phyloP scores from a whole-genome alignment of 1,140 invertebrate species.

The Drosophila funebris region DNA sequence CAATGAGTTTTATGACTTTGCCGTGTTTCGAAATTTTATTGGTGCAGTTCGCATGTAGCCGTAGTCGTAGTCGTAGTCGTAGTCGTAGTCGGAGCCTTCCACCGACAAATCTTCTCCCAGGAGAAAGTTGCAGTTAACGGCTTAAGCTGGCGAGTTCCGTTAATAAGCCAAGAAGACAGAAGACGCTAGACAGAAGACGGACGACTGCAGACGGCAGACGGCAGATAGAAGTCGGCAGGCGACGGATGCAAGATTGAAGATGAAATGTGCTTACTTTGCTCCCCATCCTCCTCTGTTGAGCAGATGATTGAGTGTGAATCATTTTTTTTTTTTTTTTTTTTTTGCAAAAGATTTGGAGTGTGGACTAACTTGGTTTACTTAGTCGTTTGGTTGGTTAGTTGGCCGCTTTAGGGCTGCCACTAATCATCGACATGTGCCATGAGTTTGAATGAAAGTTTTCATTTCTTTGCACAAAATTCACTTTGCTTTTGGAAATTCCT shows the following conservation, averaged over 20 bases:
- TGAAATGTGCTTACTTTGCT: background rate
- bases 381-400: background rate
- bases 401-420: slow-evolving; percentile 13
- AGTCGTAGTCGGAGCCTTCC: background rate
- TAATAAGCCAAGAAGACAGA: slow-evolving; percentile 27
- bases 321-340: background rate
- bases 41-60: slow-evolving; percentile 12
- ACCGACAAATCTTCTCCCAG: background rate
- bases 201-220: background rate
- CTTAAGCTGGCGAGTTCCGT: slow-evolving; percentile 10
- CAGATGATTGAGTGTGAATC: slow-evolving; percentile 25
- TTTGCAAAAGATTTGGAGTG: background rate
- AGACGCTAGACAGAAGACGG: no score
- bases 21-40: slow-evolving; percentile 51
- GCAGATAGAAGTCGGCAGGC: background rate
- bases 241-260: background rate
- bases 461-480: slow-evolving; percentile 26
- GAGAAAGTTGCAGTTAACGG: slow-evolving; percentile 27
- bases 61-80: background rate
- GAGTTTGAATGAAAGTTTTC: slow-evolving; percentile 1
- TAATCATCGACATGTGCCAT: slow-evolving; percentile 39
- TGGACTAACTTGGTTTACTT: background rate
- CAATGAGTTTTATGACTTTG: slow-evolving; percentile 63
- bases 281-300: background rate
- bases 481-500: slow-evolving; percentile 17